These are phyloP conservation scores for Zosterops pallidus DNA, from an alignment of 2,113 vertebrate species.

Conservation along the genomic window DNA sequence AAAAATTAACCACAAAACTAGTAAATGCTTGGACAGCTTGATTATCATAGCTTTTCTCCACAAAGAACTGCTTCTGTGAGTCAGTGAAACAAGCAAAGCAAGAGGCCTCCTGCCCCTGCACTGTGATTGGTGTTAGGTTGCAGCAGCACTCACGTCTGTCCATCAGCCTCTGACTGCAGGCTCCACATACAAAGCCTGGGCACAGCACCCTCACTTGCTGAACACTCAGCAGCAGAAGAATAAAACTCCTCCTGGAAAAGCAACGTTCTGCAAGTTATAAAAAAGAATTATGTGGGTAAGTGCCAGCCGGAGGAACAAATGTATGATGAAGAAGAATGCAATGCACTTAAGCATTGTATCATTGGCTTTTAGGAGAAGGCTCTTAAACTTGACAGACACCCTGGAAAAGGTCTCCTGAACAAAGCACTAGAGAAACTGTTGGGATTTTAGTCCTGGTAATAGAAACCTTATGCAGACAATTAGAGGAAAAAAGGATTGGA, in stretches of 20 bases:
- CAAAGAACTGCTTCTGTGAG: background rate
- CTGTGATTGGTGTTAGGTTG: accelerated
- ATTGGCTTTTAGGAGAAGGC: background rate
- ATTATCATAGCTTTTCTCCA: background rate
- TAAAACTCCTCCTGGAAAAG: background rate
- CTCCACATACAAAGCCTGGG: background rate
- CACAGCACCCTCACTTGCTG: background rate
- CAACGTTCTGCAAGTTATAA: background rate
- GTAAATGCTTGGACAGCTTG: background rate
- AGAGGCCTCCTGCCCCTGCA: background rate
- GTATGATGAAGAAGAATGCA: background rate
- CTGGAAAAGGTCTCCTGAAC: background rate
- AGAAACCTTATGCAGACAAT: background rate
- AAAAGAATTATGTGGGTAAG: background rate
- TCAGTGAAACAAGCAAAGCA: background rate
- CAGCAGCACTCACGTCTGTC: background rate
- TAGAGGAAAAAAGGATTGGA: background rate
- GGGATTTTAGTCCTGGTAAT: background rate
- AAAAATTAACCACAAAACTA: background rate
- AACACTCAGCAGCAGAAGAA: background rate
- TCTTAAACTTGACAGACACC: background rate
- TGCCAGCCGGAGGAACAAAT: background rate
- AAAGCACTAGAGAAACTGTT: background rate
- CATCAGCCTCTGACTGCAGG: background rate
- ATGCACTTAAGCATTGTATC: background rate